A percentile compares a stretch with the other conserved stretches of the same genome.
phyloP scores from a whole-genome alignment of 2,797 vertebrate genomes.

The Epinephelus awoara region DNA sequence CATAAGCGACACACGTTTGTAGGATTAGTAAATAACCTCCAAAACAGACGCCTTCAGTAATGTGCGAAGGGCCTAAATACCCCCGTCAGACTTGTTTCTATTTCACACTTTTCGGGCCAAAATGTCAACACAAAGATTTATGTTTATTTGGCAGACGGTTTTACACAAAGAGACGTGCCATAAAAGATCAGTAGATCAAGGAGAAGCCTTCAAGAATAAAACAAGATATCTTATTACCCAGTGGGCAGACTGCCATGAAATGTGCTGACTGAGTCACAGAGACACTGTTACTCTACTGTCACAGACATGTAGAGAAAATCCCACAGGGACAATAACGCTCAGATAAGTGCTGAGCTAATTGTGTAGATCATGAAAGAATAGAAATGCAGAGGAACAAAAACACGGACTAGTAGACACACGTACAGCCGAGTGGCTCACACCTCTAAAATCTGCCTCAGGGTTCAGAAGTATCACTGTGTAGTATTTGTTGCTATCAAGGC shows the following conservation, averaged over 20 bases:
- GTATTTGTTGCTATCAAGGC: not conserved
- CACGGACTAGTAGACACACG: slow-evolving; percentile 3
- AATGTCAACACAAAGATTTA: not conserved
- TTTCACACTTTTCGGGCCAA: not conserved
- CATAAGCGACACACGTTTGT: too few species aligned
- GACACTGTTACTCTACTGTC: too few species aligned
- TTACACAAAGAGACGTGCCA: too few species aligned
- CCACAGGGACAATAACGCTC: not conserved
- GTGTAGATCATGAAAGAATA: not conserved
- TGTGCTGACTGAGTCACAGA: not conserved
- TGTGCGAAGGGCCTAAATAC: too few species aligned
- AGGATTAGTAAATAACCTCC: too few species aligned
- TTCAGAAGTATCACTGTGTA: not conserved
- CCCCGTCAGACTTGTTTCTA: too few species aligned
- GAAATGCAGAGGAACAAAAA: not conserved
- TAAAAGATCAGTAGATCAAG: not conserved
- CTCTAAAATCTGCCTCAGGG: not conserved
- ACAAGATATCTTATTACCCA: not conserved
- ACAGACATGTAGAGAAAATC: not conserved
- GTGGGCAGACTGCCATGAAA: not conserved
- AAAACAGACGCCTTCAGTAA: too few species aligned
- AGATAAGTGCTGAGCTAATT: not conserved
- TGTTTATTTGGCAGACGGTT: not conserved
- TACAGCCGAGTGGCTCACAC: rapidly evolving
- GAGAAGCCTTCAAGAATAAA: not conserved